A percentile compares a stretch with the other conserved stretches of the same genome.
These are phyloP conservation scores for Timandra comae DNA, from an alignment of 2,888 invertebrate genomes.

Conservation along the genomic window DNA sequence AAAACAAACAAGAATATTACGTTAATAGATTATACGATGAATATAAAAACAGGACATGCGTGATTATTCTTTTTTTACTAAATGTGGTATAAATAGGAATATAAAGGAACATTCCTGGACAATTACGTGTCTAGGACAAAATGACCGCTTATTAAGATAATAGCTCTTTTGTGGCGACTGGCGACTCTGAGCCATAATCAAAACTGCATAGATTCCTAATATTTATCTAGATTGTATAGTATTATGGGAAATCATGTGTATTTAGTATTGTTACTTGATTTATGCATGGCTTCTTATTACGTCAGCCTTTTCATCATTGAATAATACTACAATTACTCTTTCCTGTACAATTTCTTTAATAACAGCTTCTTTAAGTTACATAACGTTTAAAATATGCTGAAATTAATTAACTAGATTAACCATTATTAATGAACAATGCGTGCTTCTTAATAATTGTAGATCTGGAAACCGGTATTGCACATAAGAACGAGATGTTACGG, in stretches of 20 bases:
- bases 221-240: too few relatives aligned
- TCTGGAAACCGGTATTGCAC: constrained; percentile 13
- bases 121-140: constrained; percentile 54
- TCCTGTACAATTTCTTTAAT: too few relatives aligned
- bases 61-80: constrained; percentile 13
- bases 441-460: constrained; percentile 16
- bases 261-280: too few relatives aligned
- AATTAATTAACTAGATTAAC: too few relatives aligned
- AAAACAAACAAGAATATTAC: constrained; percentile 25
- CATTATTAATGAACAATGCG: constrained; percentile 12
- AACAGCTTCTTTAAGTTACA: too few relatives aligned
- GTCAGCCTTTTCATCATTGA: too few relatives aligned
- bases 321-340: too few relatives aligned
- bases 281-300: too few relatives aligned
- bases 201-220: constrained; percentile 48
- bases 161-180: constrained; percentile 29
- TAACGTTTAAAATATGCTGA: too few relatives aligned
- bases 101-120: constrained; percentile 23
- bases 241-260: too few relatives aligned
- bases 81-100: too few relatives aligned
- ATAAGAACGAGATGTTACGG: constrained; percentile 20
- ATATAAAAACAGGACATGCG: constrained; percentile 8
- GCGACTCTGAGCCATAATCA: constrained; percentile 34
- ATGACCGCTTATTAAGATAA: constrained; percentile 64
- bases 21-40: constrained; percentile 4